Percentiles rank a stretch among this genome's conserved stretches.
Conservation (phyloP, 2,888 invertebrate genomes). For the Melanotus villosus region DNA sequence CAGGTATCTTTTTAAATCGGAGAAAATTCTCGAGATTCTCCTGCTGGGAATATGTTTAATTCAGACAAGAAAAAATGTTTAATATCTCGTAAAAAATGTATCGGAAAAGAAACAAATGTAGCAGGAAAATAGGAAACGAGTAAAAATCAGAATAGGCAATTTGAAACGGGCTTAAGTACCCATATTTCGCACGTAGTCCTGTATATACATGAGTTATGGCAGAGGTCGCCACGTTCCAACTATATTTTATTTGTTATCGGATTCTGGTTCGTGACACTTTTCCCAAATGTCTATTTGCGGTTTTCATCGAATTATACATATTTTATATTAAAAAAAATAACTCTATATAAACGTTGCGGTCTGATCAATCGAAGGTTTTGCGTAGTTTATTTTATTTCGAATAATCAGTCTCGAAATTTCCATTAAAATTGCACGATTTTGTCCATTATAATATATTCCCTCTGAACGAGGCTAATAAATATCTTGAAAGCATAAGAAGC, state of each 20-base stretch:
- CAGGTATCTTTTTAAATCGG: not conserved
- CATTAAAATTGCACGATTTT: slow-evolving; percentile 32
- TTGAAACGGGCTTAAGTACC: slow-evolving; percentile 66
- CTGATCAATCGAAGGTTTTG: not conserved
- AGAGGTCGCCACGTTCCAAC: slow-evolving; percentile 66
- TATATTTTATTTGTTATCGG: slow-evolving; percentile 70
- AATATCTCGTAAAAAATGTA: slow-evolving; percentile 38
- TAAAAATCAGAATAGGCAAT: slow-evolving; percentile 65
- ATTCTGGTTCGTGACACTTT: slow-evolving; percentile 67
- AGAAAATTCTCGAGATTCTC: not conserved
- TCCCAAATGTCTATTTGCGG: slow-evolving; percentile 66
- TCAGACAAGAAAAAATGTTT: slow-evolving; percentile 28
- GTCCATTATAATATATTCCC: slow-evolving; percentile 47
- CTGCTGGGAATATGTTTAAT: slow-evolving; percentile 9
- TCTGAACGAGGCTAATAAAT: slow-evolving; percentile 60
- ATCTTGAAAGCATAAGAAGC: slow-evolving; percentile 60
- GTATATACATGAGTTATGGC: slow-evolving; percentile 67
- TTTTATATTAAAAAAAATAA: slow-evolving; percentile 52
- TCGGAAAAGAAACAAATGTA: slow-evolving; percentile 43
- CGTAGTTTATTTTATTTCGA: not conserved
- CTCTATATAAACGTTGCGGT: slow-evolving; percentile 15
- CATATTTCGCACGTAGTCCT: slow-evolving; percentile 67
- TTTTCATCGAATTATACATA: slow-evolving; percentile 67
- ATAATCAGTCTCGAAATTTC: not conserved
- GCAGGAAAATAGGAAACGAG: slow-evolving; percentile 56